Base-by-base conservation (phyloP, 2,113 vertebrate genomes). In the Leucopsar rothschildi region DNA sequence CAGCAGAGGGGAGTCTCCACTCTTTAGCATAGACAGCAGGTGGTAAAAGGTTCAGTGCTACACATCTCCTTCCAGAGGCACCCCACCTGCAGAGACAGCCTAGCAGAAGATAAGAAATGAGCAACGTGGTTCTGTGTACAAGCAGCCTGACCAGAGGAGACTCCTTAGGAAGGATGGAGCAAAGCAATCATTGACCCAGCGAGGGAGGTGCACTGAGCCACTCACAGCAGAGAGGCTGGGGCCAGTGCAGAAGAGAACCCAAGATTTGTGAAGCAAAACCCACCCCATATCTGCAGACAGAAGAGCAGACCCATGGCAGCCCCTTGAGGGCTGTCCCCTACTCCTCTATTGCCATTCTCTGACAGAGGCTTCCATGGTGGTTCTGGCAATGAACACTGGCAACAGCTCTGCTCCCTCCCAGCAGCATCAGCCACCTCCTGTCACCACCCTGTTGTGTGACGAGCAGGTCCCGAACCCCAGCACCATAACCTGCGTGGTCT, bases 401-500 rank as follows among this genome's bases (percentile, higher is more conserved):
- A 53, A 20, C 24, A 71, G 64, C 65, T 69, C 79, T 31, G 52
- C 60, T 86, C 39, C 47, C 22, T 78, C 19, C 12, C 65, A 76
- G 81, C 39, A 27, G 65, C 0, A 0, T 60, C 73, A 86, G 60
- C 65, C 73, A 33, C 39, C 73, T 84, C 81, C 56, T 72, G 53
- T 50, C 16, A 9, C 89, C 50, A 35, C 33, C 64, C 50, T 0
- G 1, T 2, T 39, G 68, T 68, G 55, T 1, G 33, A 77, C 0
- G 0, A 86, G 90, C 0, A 0, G 59, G 86, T 79, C 63, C 47
- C 6, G 6, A 29, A 18, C 29, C 27, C 24, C 81, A 3, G 4
- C 42, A 2, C 40, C 52, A 17, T 3, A 0, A 1, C 21, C 37
- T 70, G 37, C 0, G 5, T 4, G 42, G n/a, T 21, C 49, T 50